Conservation (phyloP, 2,888 invertebrate species). For the Nomada fucata region DNA sequence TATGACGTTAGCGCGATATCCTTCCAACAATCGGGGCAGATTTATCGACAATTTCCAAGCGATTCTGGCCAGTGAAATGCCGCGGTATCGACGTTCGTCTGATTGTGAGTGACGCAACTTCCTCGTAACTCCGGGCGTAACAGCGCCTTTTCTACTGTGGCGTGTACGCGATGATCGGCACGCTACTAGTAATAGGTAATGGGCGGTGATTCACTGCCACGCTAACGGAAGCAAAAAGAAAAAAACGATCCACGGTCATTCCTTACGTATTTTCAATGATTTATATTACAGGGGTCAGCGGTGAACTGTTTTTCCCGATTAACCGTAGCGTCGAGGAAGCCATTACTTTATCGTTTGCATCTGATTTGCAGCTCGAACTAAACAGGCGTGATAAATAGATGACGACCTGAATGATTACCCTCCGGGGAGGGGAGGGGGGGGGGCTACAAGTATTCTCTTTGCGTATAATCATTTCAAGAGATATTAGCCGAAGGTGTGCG, state of each 20-base stretch:
- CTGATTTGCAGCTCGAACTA: too few species aligned
- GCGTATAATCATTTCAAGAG: too few species aligned
- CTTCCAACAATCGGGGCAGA: neutral
- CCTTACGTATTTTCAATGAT: neutral
- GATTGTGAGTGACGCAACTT: neutral
- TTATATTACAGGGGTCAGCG: neutral
- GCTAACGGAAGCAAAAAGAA: neutral
- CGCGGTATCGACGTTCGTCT: neutral
- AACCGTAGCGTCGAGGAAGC: too few species aligned
- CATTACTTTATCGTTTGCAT: too few species aligned
- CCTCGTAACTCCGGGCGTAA: neutral
- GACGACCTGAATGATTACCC: too few species aligned
- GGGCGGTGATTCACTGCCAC: neutral
- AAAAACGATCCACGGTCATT: neutral
- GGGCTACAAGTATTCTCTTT: too few species aligned
- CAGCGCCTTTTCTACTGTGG: neutral
- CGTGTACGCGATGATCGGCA: neutral
- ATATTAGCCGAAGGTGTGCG: too few species aligned
- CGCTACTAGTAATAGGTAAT: neutral
- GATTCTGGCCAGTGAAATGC: neutral
- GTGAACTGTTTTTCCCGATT: too few species aligned
- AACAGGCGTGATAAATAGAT: too few species aligned
- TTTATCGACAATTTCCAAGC: slow-evolving; percentile 6
- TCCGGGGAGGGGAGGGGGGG: too few species aligned
- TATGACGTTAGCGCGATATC: too few species aligned